Base-by-base conservation (phyloP, 2,113 vertebrate genomes). In the Oryzias javanicus region DNA sequence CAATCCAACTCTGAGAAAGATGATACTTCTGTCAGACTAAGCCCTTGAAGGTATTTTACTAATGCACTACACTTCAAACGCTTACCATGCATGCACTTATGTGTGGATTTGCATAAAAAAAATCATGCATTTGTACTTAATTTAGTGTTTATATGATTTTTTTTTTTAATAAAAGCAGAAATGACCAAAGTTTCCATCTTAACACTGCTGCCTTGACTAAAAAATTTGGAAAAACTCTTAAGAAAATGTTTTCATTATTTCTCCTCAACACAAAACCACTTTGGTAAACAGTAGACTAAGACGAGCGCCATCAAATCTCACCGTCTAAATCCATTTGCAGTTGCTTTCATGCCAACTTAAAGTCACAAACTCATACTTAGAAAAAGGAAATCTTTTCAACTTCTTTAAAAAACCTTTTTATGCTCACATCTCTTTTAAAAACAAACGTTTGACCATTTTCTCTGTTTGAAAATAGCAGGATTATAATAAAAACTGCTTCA, bases 51-150 rank as follows among this genome's bases (percentile, higher is more conserved):
- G 77, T 68, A 25, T 79, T 80, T 74, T 60, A 64, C 81, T 80
- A 81, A 81, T 85, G 74, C 67, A 70, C 29, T 44, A 52, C 81
- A 83, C 82, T 81, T 85, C 82, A 88, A 82, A 86, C 52, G 48
- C 3, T 57, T 76, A 68, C 79, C 75, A 45, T 61, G 68, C 81
- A 76, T 81, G 10, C 35, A 35, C 35, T 82, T 82, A 86, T 85
- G 78, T 72, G 68, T 61, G 64, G 74, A 77, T 86, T 86, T 87
- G 72, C 74, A 86, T 79, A 1, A 19, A 18, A 35, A 35, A 12
- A 6, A 35, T 35, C 35, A 35, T 12, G 35, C 35, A 12, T 35
- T 35, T 35, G 35, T 35, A 35, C 35, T 35, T 35, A 8, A 35
- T 44, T 44, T 16, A 44, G 16, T 5, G 16, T 16, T 44, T 22